Evolutionary conservation across 2,113 vertebrate species (phyloP), one percentile per base, ranked within the genome.

Genomic region (Ploceus nigricollis): DNA sequence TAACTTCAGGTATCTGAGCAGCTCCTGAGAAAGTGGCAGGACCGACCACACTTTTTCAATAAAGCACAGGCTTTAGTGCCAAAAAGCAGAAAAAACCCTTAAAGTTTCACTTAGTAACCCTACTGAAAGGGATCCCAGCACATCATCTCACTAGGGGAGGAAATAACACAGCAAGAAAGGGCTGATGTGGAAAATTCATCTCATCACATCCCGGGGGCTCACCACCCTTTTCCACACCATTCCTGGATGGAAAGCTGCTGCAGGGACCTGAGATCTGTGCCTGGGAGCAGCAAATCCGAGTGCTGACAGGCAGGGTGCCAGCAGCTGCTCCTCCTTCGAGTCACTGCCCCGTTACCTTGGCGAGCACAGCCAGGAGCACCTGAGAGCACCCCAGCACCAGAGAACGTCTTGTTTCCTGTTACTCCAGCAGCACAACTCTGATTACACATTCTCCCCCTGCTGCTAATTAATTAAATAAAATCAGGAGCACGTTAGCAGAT

Each of bases 381-480:
- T 24, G 21, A 28, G 64, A 87, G 73, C 44, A 68, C 84, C 77
- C 71, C 61, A 37, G 7, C 3, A 1, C 65, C 24, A 44, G 42
- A 69, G 90, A 95, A 96, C 93, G 70, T 24, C 19, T 33, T 93
- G 93, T 95, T 47, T 96, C 25, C 0, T 82, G 15, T 39, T 39
- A 27, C 25, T 75, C 35, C 27, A 61, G 45, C 13, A 0, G 69
- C 60, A 54, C 77, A 71, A 21, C 44, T 66, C 78, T 6, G 9
- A 71, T 84, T 63, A 48, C 84, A 63, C 58, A 58, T 31, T 80
- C 79, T 70, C 71, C 58, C 33, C 85, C n/a, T 13, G 85, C 51
- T 82, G 86, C 73, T 94, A 89, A 95, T 92, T 90, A 65, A 94
- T 81, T 40, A 65, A 48, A 76, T 27, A 6, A 25, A 80, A 84